Evolutionary conservation across 2,113 vertebrate species (phyloP), one percentile per base, ranked within the genome.

Genomic region (Hyla sarda): DNA sequence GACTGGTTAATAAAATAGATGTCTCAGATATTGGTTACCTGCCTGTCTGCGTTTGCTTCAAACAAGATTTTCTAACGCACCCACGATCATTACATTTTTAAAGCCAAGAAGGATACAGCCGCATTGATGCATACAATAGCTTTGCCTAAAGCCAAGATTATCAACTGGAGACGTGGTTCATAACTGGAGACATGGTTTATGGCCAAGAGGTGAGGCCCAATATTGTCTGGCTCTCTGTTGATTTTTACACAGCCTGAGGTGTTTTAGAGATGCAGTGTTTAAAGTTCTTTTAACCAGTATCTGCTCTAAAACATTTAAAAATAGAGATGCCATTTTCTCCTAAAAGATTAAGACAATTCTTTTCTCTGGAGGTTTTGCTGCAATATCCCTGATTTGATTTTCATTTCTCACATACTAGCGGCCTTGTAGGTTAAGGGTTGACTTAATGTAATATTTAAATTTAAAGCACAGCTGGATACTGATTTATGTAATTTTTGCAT

Each of bases 101-200:
- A 60, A 81, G 65, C 65, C 17, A 21, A 50, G 5, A 62, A 86
- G 84, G 77, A 72, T 71, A 72, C 34, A 48, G 60, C 77, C 45
- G 84, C 84, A 73, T 37, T 50, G 77, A 86, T 81, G 84, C 77
- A 87, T 82, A 47, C 52, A 47, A 81, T 30, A 87, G 85, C 80
- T 81, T 73, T 73, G 85, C 85, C 85, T 82, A 74, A 82, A 87
- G 85, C 85, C 78, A 82, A 87, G 85, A 87, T 87, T 82, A 87
- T 87, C 67, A 87, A 23, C 77, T 74, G 78, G 85, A 81, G 85
- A 72, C 85, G 30, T 58, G 13, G 60, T 86, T 86, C 84, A 86
- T 80, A 86, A 80, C 75, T 86, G 76, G 58, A 80, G 48, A 69
- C 30, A 14, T 32, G 50, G 52, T 60, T 74, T 62, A 48, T 81